Conservation (phyloP, 2,113 vertebrate genomes). For the Charadrius vociferus region DNA sequence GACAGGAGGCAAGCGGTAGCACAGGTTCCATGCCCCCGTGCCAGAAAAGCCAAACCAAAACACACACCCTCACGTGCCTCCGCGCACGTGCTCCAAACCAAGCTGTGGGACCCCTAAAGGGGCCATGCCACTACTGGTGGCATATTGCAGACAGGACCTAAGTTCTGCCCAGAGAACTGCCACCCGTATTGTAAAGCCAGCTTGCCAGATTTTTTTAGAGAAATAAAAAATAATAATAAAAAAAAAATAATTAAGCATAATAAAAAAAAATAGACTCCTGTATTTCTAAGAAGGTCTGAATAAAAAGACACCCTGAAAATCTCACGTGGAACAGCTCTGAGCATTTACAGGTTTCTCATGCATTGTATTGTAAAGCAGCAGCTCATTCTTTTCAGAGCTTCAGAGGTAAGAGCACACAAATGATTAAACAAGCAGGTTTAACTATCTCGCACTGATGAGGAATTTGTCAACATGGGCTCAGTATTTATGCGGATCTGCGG, state of each 20-base stretch:
- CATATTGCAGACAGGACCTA: not conserved
- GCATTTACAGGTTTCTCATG: not conserved
- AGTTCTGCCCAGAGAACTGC: not conserved
- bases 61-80: conserved; percentile 14
- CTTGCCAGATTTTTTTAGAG: not conserved
- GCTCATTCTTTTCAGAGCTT: not conserved
- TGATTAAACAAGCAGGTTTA: conserved; percentile 64
- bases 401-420: conserved; percentile 24
- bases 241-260: not conserved
- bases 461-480: conserved; percentile 54
- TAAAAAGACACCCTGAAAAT: not conserved
- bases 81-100: not conserved
- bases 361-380: not conserved
- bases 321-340: not conserved
- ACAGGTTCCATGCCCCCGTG: not conserved
- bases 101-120: conserved; percentile 7
- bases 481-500: conserved; percentile 26
- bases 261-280: not conserved
- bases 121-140: not conserved
- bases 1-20: not conserved
- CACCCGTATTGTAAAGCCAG: not conserved
- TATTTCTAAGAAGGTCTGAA: not conserved
- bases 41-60: conserved; percentile 47
- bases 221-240: not conserved
- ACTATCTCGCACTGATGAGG: not conserved